These are phyloP conservation scores for Callipepla californica DNA, from an alignment of 2,113 vertebrate genomes.

Conservation along the genomic window DNA sequence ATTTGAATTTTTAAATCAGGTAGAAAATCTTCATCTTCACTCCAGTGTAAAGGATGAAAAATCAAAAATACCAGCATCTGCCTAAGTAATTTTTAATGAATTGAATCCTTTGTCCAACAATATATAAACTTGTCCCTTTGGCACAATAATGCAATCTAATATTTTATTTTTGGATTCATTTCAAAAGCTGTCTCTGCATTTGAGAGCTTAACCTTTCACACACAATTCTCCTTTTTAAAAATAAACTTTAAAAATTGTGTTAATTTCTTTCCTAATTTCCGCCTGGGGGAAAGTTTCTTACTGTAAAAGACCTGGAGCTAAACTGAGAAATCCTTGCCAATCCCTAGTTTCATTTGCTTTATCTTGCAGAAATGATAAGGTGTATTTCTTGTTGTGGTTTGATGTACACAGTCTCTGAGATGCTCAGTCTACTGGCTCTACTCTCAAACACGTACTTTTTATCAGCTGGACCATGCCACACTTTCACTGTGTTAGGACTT, in stretches of 20 bases:
- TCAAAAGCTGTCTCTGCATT: slow-evolving; percentile 45
- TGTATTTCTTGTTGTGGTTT: slow-evolving; percentile 45
- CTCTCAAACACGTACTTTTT: neutral
- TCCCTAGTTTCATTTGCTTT: slow-evolving; percentile 43
- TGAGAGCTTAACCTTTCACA: slow-evolving; percentile 33
- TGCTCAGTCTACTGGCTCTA: neutral
- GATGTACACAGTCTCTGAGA: neutral
- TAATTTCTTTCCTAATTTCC: slow-evolving; percentile 43
- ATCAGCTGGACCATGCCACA: neutral
- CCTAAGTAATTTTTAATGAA: slow-evolving; percentile 72
- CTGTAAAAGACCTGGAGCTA: slow-evolving; percentile 18
- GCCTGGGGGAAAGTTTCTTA: slow-evolving; percentile 15
- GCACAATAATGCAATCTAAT: slow-evolving; percentile 45
- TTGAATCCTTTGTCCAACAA: slow-evolving; percentile 57
- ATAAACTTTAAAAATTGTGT: slow-evolving; percentile 42
- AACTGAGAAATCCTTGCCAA: slow-evolving; percentile 39
- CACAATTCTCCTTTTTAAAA: slow-evolving; percentile 59
- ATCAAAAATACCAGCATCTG: slow-evolving; percentile 39
- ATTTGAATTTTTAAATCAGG: slow-evolving; percentile 19
- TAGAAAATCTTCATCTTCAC: slow-evolving; percentile 15
- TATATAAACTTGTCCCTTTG: slow-evolving; percentile 60
- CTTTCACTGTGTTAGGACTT: slow-evolving; percentile 18
- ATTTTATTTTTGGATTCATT: slow-evolving; percentile 66
- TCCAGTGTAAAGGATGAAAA: neutral
- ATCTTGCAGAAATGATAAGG: slow-evolving; percentile 32